Base-by-base conservation (phyloP, 2,797 vertebrate species). In the Bucorvus abyssinicus region DNA sequence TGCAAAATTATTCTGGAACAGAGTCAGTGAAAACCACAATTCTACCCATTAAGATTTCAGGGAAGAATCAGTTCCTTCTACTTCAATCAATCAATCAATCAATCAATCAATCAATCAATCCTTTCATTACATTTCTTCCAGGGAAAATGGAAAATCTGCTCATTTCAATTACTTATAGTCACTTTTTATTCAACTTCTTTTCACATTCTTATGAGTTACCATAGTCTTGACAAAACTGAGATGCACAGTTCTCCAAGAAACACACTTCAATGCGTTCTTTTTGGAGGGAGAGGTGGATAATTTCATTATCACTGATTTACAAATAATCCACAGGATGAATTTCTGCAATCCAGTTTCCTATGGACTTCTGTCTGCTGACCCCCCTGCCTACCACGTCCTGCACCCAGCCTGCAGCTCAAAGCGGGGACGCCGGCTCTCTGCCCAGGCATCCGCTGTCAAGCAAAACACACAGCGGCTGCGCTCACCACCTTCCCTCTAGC, bases 361-460 rank as follows among this genome's bases (percentile, higher is more conserved):
- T 10, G 29, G 50, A 73, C 9, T 73, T 73, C 68, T 40, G 15
- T 26, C n/a, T 60, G 27, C 14, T 64, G 5, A 49, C 38, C 4
- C 19, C 53, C 8, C 12, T 10, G 0, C 3, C 10, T 49, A 21
- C 4, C 26, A 14, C 1, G 4, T 10, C 73, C 29, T 34, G 12
- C 36, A 29, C 18, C 32, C 50, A 63, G 49, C 15, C 30, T 26
- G 14, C 2, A 4, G 34, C 38, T 57, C 38, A 50, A 67, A 29
- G 78, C 52, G 74, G 74, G 47, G 69, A 61, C n/a, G 12, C 10
- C 0, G 38, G 17, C 47, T 10, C 32, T 34, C 19, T 38, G 55
- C 55, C 78, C 6, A 1, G 50, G 29, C 42, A 73, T 11, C 6
- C 0, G 1, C 7, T 40, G 57, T 44, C 56, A 63, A 65, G 56